Evolutionary conservation across 2,888 invertebrate species (phyloP), one percentile per base, ranked within the genome.

Genomic region (Agrochola lychnidis): DNA sequence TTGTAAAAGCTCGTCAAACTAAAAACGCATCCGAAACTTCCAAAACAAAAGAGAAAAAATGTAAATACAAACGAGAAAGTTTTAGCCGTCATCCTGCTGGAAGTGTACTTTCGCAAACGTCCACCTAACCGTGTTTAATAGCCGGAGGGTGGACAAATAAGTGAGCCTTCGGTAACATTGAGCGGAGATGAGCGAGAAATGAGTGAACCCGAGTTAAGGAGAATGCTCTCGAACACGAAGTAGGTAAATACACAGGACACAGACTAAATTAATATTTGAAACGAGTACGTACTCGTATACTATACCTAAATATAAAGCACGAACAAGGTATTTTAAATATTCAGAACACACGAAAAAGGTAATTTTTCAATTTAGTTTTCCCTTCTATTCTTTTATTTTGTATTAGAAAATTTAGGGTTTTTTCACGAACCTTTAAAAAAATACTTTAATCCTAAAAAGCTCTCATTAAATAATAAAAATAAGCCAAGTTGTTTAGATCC

Each of bases 111-210:
- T 85, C 59, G 71, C 72, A 79, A 82, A 76, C 67, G 70, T 68
- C 78, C 61, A 77, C 79, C 79, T 86, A 73, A 68, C 81, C 68
- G 67, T 77, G 78, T 56, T 81, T 87, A 79, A 88, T 84, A 74
- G 81, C 73, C 40, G 19, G 53, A 70, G 64, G 71, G 78, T 73
- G 75, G 78, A 81, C 72, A 84, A 86, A 87, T 81, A 76, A 86
- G 76, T 75, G 42, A 25, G 64, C 64, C 30, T 45, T 74, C 74
- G 25, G 53, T 68, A 64, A 59, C 9, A 40, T 45, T 25, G 12
- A 30, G n/a, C 53, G 40, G 40, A 76, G 70, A 68, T 70, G 45
- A 56, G 70, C 76, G 67, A 67, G 59, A 51, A 81, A 87, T 79
- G 73, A 48, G 10, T 62, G 59, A 25, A 70, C 53, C 59, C 61